Evolutionary conservation across 2,113 vertebrate genomes (phyloP).

Genomic region (Pseudopipra pipra): DNA sequence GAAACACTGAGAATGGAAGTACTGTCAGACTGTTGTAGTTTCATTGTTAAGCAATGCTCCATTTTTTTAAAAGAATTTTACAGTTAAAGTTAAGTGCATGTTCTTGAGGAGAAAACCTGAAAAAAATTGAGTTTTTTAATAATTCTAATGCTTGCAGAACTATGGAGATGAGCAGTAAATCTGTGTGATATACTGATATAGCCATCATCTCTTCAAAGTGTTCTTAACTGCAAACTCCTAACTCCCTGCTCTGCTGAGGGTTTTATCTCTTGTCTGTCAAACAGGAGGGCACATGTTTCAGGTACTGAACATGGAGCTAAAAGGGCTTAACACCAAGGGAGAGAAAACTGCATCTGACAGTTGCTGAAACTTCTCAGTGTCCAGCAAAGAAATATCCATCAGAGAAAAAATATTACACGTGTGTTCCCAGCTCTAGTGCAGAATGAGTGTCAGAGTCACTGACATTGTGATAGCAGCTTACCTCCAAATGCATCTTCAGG

Average conservation of each 20-base stretch:
- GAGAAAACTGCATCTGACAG: not conserved
- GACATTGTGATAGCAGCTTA: not conserved
- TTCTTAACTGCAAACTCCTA: not conserved
- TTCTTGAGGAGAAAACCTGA: not conserved
- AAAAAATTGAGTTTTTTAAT: not conserved
- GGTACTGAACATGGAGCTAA: not conserved
- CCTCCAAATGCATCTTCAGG: not conserved
- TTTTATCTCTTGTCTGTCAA: not conserved
- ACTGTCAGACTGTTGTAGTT: not conserved
- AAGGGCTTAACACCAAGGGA: not conserved
- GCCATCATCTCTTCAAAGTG: not conserved
- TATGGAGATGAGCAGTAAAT: not conserved
- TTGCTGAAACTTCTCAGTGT: not conserved
- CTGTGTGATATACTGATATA: not conserved
- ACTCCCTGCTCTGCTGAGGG: not conserved
- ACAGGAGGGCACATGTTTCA: not conserved
- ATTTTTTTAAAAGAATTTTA: not conserved
- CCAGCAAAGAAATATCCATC: not conserved
- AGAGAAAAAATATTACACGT: not conserved
- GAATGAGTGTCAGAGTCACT: not conserved
- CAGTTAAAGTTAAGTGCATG: not conserved
- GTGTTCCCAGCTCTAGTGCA: not conserved
- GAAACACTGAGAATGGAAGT: not conserved
- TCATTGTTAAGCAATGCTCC: not conserved
- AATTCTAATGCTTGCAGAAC: not conserved